Conservation (phyloP, 2,113 vertebrate species). For the Pandion haliaetus region DNA sequence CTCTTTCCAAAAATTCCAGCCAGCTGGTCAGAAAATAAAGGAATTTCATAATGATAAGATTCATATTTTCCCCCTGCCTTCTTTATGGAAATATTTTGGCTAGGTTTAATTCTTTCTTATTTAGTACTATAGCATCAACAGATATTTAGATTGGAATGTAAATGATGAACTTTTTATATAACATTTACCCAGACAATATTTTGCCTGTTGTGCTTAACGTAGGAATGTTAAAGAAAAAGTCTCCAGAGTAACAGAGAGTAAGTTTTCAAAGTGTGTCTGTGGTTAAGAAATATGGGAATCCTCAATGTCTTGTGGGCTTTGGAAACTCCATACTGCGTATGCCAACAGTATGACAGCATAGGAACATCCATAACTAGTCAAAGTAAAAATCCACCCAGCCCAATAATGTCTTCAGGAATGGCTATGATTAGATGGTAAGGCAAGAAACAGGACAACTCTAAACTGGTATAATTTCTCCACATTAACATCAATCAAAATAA, state of each 20-base stretch:
- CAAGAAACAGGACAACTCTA: neutral
- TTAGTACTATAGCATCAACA: neutral
- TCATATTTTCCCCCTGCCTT: neutral
- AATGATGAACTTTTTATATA: neutral
- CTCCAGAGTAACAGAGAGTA: neutral
- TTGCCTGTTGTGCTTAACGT: neutral
- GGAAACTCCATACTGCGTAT: neutral
- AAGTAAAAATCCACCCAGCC: neutral
- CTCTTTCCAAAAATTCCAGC: constrained; percentile 11
- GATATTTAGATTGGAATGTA: neutral
- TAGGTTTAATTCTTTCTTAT: neutral
- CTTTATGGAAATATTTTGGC: neutral
- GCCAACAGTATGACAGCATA: neutral
- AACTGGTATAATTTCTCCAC: neutral
- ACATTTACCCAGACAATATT: neutral
- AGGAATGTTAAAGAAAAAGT: neutral
- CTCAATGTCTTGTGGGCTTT: neutral
- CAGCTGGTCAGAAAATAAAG: constrained; percentile 34
- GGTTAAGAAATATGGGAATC: neutral
- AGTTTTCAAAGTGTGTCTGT: neutral
- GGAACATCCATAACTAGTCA: neutral
- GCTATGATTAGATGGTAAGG: neutral
- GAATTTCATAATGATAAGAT: constrained; percentile 7
- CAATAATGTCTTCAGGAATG: neutral
- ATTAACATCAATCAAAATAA: neutral